A percentile compares a stretch with the other conserved stretches of the same genome.
Evolutionary conservation across 2,113 vertebrate genomes (phyloP).

Genomic region (Astur gentilis): DNA sequence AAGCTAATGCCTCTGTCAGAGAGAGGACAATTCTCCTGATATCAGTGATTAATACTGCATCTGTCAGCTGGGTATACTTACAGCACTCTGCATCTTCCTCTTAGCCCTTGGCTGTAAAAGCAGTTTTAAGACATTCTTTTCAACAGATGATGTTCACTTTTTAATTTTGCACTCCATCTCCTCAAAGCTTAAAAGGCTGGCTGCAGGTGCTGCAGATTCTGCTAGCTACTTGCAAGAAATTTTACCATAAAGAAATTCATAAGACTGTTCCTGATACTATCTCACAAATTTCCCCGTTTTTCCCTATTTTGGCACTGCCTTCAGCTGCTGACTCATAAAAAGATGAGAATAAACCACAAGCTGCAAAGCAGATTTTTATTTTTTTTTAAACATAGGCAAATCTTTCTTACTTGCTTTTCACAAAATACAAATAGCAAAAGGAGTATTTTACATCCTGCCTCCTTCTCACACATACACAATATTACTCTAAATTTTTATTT

Average conservation of each 20-base stretch:
- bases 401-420: not conserved
- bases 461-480: not conserved
- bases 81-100: not conserved
- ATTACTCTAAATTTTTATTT: not conserved
- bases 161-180: not conserved
- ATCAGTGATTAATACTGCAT: slow-evolving; percentile 14
- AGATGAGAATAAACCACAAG: slow-evolving; percentile 28
- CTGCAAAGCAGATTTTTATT: not conserved
- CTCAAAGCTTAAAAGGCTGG: slow-evolving; percentile 11
- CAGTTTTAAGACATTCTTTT: not conserved
- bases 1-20: slow-evolving; percentile 13
- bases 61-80: slow-evolving; percentile 18
- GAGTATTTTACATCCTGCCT: slow-evolving; percentile 11
- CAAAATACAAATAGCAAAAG: slow-evolving; percentile 19
- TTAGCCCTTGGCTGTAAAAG: not conserved
- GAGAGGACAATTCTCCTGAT: not conserved
- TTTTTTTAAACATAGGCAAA: not conserved
- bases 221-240: slow-evolving; percentile 21
- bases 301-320: not conserved
- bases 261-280: not conserved
- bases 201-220: slow-evolving; percentile 53
- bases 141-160: not conserved
- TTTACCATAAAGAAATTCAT: not conserved
- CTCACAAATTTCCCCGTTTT: not conserved
- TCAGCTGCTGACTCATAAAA: slow-evolving; percentile 45